phyloP scores from a whole-genome alignment of 2,113 vertebrate genomes.

The Athene cunicularia region DNA sequence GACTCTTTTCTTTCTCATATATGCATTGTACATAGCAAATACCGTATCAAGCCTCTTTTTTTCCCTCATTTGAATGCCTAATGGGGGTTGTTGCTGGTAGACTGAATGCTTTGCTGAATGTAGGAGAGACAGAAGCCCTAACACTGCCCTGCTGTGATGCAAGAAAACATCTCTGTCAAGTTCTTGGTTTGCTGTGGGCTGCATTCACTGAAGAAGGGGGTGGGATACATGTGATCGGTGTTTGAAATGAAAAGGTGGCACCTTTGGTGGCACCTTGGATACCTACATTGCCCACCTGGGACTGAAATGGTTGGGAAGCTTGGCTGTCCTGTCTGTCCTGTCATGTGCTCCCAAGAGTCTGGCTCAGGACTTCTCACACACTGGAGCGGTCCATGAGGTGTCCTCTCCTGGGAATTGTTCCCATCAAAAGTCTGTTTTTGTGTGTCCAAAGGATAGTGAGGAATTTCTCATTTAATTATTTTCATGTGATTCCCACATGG shows the following conservation, averaged over 20 bases:
- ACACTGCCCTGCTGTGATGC: fast-evolving
- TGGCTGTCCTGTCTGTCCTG: fast-evolving
- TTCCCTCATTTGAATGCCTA: neutral
- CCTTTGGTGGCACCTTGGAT: neutral
- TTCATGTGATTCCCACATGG: neutral
- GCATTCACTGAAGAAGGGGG: neutral
- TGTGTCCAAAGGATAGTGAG: neutral
- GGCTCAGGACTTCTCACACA: neutral
- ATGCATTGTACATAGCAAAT: neutral
- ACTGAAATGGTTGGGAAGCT: neutral
- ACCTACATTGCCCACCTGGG: neutral
- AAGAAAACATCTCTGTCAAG: fast-evolving
- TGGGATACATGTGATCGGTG: fast-evolving
- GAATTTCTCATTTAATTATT: neutral
- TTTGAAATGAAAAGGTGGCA: neutral
- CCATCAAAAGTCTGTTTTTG: neutral
- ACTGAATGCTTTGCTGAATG: neutral
- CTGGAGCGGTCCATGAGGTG: neutral
- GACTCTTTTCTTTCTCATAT: neutral
- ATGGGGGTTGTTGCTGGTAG: neutral
- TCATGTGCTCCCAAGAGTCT: neutral
- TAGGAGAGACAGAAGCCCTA: neutral
- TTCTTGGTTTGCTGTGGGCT: neutral
- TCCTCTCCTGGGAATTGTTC: neutral
- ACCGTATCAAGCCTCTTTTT: neutral